A percentile compares a stretch with the other conserved stretches of the same genome.
These are phyloP conservation scores for Amphimallon solstitiale DNA, from an alignment of 2,888 invertebrate genomes.

Conservation along the genomic window DNA sequence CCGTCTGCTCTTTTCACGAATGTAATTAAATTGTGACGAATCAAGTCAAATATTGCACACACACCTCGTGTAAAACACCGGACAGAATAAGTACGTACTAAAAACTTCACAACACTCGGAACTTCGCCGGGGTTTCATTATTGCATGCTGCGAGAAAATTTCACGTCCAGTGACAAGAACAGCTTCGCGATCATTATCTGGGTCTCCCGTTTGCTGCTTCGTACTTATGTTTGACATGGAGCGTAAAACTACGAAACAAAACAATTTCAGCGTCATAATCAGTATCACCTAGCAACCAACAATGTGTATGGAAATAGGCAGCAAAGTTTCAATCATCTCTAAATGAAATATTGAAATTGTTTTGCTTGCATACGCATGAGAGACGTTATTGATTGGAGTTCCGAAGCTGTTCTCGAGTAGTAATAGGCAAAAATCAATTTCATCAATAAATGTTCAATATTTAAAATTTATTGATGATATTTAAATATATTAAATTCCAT, in stretches of 20 bases:
- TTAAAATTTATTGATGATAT: too few species aligned
- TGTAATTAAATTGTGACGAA: too few species aligned
- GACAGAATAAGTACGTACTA: too few species aligned
- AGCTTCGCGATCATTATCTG: neutral
- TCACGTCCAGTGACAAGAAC: neutral
- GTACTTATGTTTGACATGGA: neutral
- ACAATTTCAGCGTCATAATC: neutral
- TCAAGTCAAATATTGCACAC: too few species aligned
- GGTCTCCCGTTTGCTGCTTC: neutral
- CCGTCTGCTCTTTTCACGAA: too few species aligned
- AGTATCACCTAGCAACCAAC: neutral
- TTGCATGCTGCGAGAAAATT: neutral
- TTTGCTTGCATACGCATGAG: too few species aligned
- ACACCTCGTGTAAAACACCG: too few species aligned
- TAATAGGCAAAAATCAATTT: too few species aligned
- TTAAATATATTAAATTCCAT: too few species aligned
- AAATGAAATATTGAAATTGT: neutral
- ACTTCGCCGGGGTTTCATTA: neutral
- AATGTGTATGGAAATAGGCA: neutral
- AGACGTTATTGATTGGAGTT: too few species aligned
- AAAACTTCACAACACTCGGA: neutral
- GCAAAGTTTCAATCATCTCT: neutral
- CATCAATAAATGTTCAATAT: too few species aligned
- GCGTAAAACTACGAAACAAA: neutral
- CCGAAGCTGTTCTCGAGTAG: too few species aligned